Base-by-base conservation (phyloP, 2,797 vertebrate genomes). In the Miichthys miiuy region DNA sequence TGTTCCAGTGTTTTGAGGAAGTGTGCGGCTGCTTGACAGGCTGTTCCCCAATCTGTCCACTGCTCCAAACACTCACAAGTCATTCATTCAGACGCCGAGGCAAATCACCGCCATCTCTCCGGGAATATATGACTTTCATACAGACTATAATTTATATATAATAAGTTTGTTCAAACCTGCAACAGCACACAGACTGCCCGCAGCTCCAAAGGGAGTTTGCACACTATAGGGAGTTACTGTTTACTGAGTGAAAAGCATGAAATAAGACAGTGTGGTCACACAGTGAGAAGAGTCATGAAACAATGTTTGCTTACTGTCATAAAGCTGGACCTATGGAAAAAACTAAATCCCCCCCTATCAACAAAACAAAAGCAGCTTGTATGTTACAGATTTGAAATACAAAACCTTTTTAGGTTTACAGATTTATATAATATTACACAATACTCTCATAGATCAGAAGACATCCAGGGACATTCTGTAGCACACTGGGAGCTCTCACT, bases 1-100 rank as follows among this genome's bases (percentile, higher is more conserved):
- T 41, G 55, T n/a, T 16, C 12, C 55, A 2, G 52, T n/a, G 51
- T 63, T 87, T 71, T 62, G 75, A 81, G 87, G 85, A 88, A 85
- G 84, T 76, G 79, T 20, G 54, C 23, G 14, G 42, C 61, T 14
- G 60, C 47, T 25, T 51, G 23, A 14, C 18, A 34, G 48, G 56
- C 65, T 54, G 46, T 56, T 74, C 42, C 75, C 48, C 52, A 66
- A 65, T 61, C 30, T 44, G 61, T 51, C 52, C 54, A 1, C 52
- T 51, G 1, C 12, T n/a, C 48, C 18, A 7, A 3, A 12, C 56
- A 14, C 5, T 20, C 10, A 30, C 38, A 21, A 18, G 25, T 44
- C 27, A 12, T 68, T 70, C 65, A 67, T 55, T 71, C 42, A 83
- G 6, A 18, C 25, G 6, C 20, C 7, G 2, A 27, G 18, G 17